Evolutionary conservation across 2,888 invertebrate genomes (phyloP).

Genomic region (Pharmacophagus antenor): DNA sequence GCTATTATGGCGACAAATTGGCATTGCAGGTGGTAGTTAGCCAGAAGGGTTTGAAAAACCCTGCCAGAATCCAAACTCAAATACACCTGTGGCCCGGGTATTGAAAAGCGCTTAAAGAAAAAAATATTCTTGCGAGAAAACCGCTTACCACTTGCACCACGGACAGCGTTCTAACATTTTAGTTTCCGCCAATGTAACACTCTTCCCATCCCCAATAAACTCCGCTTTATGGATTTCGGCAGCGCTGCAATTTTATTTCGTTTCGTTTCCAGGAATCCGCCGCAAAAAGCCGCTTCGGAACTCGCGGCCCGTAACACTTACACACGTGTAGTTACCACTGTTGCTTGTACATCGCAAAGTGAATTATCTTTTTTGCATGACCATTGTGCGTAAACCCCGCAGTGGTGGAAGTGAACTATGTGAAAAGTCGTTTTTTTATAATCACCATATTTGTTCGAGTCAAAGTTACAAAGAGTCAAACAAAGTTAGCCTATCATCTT

Average conservation of each 20-base stretch:
- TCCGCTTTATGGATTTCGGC: conserved; percentile 73
- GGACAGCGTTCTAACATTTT: conserved; percentile 44
- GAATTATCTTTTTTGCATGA: conserved; percentile 26
- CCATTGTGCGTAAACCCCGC: conserved; percentile 27
- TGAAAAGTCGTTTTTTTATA: conserved; percentile 10
- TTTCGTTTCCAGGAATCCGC: conserved; percentile 55
- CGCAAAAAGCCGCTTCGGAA: conserved; percentile 46
- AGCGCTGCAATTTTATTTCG: conserved; percentile 61
- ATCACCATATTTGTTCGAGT: too few species aligned
- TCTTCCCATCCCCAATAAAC: conserved; percentile 54
- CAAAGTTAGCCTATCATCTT: too few species aligned
- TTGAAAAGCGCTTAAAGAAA: neutral
- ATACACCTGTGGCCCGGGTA: neutral
- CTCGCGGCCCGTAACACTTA: conserved; percentile 39
- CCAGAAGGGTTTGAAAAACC: too few species aligned
- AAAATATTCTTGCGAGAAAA: neutral
- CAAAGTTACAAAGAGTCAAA: too few species aligned
- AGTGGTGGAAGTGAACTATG: conserved; percentile 15
- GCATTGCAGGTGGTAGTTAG: too few species aligned
- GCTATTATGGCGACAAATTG: too few species aligned
- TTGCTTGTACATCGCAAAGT: conserved; percentile 23
- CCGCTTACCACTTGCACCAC: conserved; percentile 34
- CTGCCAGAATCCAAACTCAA: too few species aligned
- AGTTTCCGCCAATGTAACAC: conserved; percentile 59
- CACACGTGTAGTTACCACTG: conserved; percentile 43